Evolutionary conservation across 2,888 invertebrate species (phyloP).

Genomic region (Xestia ashworthii): DNA sequence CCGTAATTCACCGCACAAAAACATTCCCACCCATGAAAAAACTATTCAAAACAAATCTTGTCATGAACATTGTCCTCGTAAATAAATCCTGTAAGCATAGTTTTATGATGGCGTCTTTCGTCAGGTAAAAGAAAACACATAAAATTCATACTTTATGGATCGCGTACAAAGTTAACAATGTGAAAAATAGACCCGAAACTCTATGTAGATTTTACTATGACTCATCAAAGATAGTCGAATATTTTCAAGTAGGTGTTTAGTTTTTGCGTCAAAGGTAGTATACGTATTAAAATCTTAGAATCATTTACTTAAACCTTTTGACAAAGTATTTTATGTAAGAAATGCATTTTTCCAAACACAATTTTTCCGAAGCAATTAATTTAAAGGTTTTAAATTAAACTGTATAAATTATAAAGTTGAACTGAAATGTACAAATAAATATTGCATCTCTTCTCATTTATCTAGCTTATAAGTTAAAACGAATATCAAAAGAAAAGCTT

Average conservation of each 20-base stretch:
- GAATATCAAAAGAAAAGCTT: constrained; percentile 5
- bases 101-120: neutral
- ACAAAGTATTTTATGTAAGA: neutral
- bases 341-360: neutral
- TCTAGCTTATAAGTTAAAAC: constrained; percentile 12
- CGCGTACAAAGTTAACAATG: constrained; percentile 16
- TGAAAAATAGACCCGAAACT: constrained; percentile 25
- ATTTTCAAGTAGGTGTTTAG: neutral
- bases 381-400: neutral
- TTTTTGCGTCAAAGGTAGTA: neutral
- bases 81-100: constrained; percentile 12
- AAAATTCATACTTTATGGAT: constrained; percentile 34
- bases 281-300: neutral
- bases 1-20: neutral
- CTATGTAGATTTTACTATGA: constrained; percentile 3
- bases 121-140: constrained; percentile 13
- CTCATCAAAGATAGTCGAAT: neutral
- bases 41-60: neutral
- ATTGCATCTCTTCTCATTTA: constrained; percentile 16
- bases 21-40: neutral
- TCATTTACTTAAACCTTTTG: neutral
- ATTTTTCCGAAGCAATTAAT: neutral
- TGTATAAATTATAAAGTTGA: neutral
- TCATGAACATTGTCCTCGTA: neutral
- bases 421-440: neutral